Percentiles rank a stretch among this genome's conserved stretches.
phyloP scores from a whole-genome alignment of 1,140 invertebrate genomes.

The Cheumatopsyche charites region DNA sequence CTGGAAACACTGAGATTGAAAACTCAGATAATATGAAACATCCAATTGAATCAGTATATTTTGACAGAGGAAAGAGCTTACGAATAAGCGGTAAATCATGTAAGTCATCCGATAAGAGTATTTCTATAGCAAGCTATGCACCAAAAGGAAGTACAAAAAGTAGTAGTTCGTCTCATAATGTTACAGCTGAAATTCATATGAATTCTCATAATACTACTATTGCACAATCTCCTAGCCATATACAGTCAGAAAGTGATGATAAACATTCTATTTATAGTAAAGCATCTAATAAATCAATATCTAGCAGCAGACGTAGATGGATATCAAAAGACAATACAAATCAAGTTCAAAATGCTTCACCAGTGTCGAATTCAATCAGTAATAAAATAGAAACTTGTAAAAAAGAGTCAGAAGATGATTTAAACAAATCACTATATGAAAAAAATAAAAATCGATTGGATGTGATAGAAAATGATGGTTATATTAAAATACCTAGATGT shows the following conservation, averaged over 20 bases:
- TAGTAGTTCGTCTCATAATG: slow-evolving; percentile 51
- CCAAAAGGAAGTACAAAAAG: slow-evolving; percentile 54
- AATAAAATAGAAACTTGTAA: neutral
- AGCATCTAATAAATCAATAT: slow-evolving; percentile 31
- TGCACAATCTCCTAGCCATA: slow-evolving; percentile 51
- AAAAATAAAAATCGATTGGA: slow-evolving; percentile 52
- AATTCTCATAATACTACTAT: slow-evolving; percentile 55
- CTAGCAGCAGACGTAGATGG: slow-evolving; percentile 8
- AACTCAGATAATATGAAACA: neutral
- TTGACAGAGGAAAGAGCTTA: slow-evolving; percentile 23
- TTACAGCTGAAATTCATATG: slow-evolving; percentile 60
- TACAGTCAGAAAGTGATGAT: slow-evolving; percentile 44
- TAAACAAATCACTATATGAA: neutral
- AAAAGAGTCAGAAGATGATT: slow-evolving; percentile 7
- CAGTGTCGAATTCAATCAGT: neutral
- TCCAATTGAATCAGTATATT: neutral
- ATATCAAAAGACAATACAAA: slow-evolving; percentile 1
- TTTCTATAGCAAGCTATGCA: slow-evolving; percentile 31
- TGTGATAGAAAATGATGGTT: slow-evolving; percentile 59
- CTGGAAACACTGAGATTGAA: neutral
- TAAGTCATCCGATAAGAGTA: slow-evolving; percentile 40
- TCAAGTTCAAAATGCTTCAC: neutral
- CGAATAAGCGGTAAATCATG: slow-evolving; percentile 33
- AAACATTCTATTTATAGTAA: slow-evolving; percentile 43
- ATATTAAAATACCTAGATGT: slow-evolving; percentile 55